Evolutionary conservation across 1,140 invertebrate species (phyloP).

Genomic region (Neotoxoptera formosana): DNA sequence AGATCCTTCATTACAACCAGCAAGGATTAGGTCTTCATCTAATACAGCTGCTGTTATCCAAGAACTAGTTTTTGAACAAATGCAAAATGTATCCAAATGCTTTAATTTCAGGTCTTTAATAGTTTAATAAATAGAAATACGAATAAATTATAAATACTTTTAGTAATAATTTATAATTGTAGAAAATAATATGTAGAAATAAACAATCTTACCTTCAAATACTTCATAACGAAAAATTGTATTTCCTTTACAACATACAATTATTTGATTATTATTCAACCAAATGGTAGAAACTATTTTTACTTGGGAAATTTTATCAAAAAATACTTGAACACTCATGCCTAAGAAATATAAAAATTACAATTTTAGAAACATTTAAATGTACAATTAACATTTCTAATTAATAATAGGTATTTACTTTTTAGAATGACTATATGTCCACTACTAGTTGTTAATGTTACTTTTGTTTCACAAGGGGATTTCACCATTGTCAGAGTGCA

Average conservation of each 20-base stretch:
- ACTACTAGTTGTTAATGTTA: constrained; percentile 47
- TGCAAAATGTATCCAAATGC: constrained; percentile 17
- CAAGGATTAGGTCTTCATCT: neutral
- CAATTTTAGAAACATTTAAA: neutral
- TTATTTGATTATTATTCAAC: constrained; percentile 32
- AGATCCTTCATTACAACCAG: constrained; percentile 53
- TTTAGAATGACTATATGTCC: constrained; percentile 42
- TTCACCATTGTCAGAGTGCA: constrained; percentile 46
- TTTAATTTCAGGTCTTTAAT: constrained; percentile 9
- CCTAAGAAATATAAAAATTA: neutral
- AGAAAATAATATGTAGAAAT: neutral
- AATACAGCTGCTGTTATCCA: constrained; percentile 33
- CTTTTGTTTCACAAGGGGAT: constrained; percentile 19
- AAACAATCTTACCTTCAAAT: constrained; percentile 13
- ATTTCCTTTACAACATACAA: constrained; percentile 16
- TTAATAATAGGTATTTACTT: neutral
- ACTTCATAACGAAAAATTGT: constrained; percentile 3
- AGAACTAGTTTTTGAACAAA: constrained; percentile 33
- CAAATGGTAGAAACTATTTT: constrained; percentile 46
- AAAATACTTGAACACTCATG: neutral
- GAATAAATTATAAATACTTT: neutral
- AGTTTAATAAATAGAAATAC: neutral
- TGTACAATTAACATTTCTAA: neutral
- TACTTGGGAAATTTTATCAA: neutral
- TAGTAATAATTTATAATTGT: neutral